phyloP scores from a whole-genome alignment of 30 jellyfish, hydroid and myxozoan species.

The Nemopilema nomurai region DNA sequence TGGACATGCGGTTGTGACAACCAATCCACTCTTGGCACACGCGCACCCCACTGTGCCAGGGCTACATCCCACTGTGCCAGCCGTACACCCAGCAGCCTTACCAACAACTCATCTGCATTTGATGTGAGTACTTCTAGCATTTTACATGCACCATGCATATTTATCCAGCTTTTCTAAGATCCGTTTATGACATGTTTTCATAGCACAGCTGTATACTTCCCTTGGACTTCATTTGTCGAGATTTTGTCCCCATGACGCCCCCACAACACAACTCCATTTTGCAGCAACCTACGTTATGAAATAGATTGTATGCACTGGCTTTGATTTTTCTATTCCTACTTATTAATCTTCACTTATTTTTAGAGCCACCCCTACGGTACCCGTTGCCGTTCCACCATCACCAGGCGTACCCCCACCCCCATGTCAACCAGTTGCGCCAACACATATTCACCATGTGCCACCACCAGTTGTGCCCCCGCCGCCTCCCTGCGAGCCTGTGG shows the following conservation, averaged over 20 bases:
- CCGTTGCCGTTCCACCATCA: constrained; percentile 1
- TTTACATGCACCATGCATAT: background rate
- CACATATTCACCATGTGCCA: constrained; percentile 3
- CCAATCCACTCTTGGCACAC: constrained; percentile 41
- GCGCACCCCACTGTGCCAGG: constrained; percentile 37
- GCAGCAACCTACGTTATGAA: too few relatives aligned
- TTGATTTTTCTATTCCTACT: background rate
- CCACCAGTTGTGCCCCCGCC: constrained; percentile 50
- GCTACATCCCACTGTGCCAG: constrained; percentile 30
- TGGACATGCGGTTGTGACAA: constrained; percentile 64
- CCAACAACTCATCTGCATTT: constrained; percentile 33
- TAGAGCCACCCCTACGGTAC: constrained; percentile 44
- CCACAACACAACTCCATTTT: too few relatives aligned
- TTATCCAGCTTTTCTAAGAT: too few relatives aligned
- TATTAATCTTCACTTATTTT: background rate
- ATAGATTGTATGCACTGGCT: background rate
- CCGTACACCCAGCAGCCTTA: constrained; percentile 7
- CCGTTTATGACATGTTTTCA: too few relatives aligned
- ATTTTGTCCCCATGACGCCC: too few relatives aligned
- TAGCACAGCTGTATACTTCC: too few relatives aligned
- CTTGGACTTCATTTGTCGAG: too few relatives aligned
- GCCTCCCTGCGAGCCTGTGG: constrained; percentile 60
- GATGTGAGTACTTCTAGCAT: constrained; percentile 4
- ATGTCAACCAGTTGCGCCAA: constrained; percentile 19
- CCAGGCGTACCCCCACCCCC: constrained; percentile 36